Conservation (phyloP, 2,113 vertebrate species). For the Pelecanoides urinatrix region DNA sequence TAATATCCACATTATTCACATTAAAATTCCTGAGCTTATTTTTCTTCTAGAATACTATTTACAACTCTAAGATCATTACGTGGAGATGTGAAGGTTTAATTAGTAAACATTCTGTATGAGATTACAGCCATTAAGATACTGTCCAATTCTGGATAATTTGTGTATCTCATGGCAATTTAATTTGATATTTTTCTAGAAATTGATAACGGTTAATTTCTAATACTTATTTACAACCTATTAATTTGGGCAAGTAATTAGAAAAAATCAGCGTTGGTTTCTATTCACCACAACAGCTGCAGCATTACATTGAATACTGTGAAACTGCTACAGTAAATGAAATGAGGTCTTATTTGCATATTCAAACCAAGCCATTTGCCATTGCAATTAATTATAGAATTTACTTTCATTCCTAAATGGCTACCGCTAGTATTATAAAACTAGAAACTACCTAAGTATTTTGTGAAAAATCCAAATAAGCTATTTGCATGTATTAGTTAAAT, state of each 20-base stretch:
- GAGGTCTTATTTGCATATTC: background rate
- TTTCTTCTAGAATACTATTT: background rate
- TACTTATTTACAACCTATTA: background rate
- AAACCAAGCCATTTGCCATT: background rate
- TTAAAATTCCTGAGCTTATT: background rate
- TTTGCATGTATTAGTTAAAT: background rate
- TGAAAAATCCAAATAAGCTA: background rate
- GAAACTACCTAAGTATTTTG: background rate
- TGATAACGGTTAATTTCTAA: background rate
- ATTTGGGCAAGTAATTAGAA: background rate
- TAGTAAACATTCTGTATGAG: background rate
- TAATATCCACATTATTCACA: background rate
- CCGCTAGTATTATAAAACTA: background rate
- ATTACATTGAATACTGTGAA: background rate
- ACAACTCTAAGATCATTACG: background rate
- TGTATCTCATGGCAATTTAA: background rate
- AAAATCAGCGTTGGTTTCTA: background rate
- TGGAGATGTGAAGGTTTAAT: background rate
- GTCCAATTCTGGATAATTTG: background rate
- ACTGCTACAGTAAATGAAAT: background rate
- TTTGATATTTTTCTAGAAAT: background rate
- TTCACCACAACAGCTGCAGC: background rate
- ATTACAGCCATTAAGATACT: background rate
- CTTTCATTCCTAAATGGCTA: background rate
- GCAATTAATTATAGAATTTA: background rate